phyloP scores from a whole-genome alignment of 2,797 vertebrate species.

The Spinibarbus caldwelli region DNA sequence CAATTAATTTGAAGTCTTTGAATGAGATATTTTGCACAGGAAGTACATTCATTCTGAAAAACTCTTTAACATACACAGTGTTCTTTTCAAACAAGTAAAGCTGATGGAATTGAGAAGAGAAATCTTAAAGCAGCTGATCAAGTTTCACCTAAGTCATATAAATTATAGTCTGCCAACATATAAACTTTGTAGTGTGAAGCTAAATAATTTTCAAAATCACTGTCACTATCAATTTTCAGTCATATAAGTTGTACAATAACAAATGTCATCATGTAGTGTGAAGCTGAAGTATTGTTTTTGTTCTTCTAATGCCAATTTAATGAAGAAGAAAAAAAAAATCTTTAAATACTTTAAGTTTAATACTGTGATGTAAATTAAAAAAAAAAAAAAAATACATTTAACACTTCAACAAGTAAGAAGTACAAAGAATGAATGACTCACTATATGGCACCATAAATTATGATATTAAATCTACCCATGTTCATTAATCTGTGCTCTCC shows the following conservation, averaged over 20 bases:
- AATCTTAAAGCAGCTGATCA: background rate
- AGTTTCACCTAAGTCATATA: background rate
- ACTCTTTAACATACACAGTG: background rate
- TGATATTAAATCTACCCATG: background rate
- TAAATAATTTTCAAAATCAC: background rate
- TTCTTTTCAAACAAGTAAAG: background rate
- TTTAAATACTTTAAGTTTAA: too few relatives aligned
- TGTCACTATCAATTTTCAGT: too few relatives aligned
- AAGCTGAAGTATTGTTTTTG: too few relatives aligned
- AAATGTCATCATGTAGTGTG: too few relatives aligned
- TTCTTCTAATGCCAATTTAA: too few relatives aligned
- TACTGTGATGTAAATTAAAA: background rate
- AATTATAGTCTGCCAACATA: background rate
- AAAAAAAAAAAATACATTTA: background rate
- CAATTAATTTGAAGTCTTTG: conserved; percentile 40
- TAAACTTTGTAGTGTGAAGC: background rate
- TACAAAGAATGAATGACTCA: background rate
- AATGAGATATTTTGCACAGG: conserved; percentile 40
- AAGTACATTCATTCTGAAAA: conserved; percentile 3
- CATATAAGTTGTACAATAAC: too few relatives aligned
- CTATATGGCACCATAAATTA: background rate
- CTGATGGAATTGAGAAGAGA: background rate
- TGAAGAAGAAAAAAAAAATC: too few relatives aligned
- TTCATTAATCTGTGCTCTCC: background rate
- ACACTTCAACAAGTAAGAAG: background rate